A percentile compares a stretch with the other conserved stretches of the same genome.
Evolutionary conservation across 1,140 invertebrate genomes (phyloP).

Genomic region (Caenorhabditis latens): DNA sequence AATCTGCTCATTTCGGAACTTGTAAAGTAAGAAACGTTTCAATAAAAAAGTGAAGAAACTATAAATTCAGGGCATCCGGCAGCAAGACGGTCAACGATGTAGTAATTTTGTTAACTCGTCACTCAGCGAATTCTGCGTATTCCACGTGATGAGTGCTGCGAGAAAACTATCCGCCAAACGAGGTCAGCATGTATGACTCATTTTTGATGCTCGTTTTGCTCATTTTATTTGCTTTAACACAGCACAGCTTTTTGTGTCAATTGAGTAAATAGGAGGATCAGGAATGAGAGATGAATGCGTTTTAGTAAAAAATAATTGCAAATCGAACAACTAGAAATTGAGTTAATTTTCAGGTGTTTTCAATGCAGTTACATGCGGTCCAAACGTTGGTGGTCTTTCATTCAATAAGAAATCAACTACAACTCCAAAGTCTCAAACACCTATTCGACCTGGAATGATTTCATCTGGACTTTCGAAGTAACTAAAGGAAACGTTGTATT

Average conservation of each 20-base stretch:
- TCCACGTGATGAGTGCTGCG: constrained; percentile 63
- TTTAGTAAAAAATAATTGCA: too few relatives aligned
- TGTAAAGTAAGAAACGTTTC: constrained; percentile 63
- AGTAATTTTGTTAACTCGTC: constrained; percentile 66
- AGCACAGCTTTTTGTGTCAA: constrained; percentile 44
- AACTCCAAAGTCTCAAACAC: background rate
- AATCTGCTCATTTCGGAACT: constrained; percentile 69
- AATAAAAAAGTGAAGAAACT: background rate
- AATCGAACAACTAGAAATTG: too few relatives aligned
- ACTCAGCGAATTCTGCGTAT: constrained; percentile 64
- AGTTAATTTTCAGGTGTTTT: constrained; percentile 11
- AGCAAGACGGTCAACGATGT: constrained; percentile 64
- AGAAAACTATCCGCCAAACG: constrained; percentile 59
- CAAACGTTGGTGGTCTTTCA: constrained; percentile 5
- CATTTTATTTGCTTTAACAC: constrained; percentile 36
- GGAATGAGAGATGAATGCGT: background rate
- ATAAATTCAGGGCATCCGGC: background rate
- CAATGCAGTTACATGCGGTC: constrained; percentile 35
- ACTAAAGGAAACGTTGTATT: background rate
- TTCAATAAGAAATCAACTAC: background rate
- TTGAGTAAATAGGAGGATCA: background rate
- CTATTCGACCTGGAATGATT: background rate
- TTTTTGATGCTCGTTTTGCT: constrained; percentile 27
- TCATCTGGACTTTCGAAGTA: background rate
- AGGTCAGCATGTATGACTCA: constrained; percentile 45